Percentiles rank a stretch among this genome's conserved stretches.
phyloP scores from a whole-genome alignment of 1,140 invertebrate species.

The Drosophila tristis region DNA sequence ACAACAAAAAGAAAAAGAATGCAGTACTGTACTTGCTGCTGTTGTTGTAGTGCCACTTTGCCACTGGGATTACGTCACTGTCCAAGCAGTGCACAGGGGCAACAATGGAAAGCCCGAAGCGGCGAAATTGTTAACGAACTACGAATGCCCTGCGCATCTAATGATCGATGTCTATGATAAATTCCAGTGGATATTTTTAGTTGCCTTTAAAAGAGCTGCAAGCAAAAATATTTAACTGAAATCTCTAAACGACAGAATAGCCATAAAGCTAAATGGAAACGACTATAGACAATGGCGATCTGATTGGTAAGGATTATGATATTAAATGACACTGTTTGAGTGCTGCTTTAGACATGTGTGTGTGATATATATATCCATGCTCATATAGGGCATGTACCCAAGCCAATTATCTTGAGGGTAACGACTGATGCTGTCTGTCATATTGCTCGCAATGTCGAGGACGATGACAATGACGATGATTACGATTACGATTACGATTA shows the following conservation, averaged over 20 bases:
- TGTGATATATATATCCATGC: background rate
- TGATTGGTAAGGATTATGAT: no score
- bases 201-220: no score
- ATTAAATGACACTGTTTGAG: no score
- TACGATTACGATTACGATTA: conserved; percentile 1
- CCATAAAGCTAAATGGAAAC: no score
- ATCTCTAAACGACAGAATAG: no score
- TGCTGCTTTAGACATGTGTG: no score
- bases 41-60: conserved; percentile 11
- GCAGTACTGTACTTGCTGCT: conserved; percentile 42
- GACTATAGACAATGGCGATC: no score
- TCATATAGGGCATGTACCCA: conserved; percentile 3
- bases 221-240: no score
- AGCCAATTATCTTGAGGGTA: conserved; percentile 49
- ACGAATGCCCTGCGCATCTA: conserved; percentile 9
- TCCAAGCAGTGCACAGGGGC: conserved; percentile 39
- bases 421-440: conserved; percentile 48
- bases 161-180: background rate
- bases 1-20: conserved; percentile 20
- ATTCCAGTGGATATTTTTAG: background rate
- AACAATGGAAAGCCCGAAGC: background rate
- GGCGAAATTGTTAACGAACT: background rate
- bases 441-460: conserved; percentile 24
- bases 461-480: conserved; percentile 40
- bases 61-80: conserved; percentile 66